Conservation (phyloP, 2,888 invertebrate species). For the Oscheius myriophilus region DNA sequence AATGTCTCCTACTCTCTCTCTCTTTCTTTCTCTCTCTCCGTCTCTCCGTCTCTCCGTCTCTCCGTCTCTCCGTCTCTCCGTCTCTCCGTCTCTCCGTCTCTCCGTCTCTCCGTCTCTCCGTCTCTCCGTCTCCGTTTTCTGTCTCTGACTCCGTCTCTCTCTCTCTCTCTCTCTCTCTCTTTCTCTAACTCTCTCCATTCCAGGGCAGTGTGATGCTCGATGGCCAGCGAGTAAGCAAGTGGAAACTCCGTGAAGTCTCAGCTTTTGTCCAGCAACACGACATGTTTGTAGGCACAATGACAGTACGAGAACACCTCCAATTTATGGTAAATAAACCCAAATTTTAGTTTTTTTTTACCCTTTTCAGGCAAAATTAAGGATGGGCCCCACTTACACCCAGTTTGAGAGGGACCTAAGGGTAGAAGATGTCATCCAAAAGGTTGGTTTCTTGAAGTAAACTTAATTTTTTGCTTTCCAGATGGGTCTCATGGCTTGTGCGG, state of each 20-base stretch:
- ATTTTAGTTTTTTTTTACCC: background rate
- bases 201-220: conserved; percentile 47
- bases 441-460: conserved; percentile 24
- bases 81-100: background rate
- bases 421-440: conserved; percentile 75
- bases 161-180: background rate
- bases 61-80: background rate
- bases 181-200: background rate
- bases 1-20: background rate
- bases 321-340: conserved; percentile 79
- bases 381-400: conserved; percentile 79
- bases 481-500: conserved; percentile 79
- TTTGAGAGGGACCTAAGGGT: conserved; percentile 79
- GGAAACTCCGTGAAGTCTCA: conserved; percentile 73
- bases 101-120: background rate
- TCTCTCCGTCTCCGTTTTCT: background rate
- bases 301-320: conserved; percentile 85
- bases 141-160: background rate
- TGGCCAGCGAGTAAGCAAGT: conserved; percentile 54
- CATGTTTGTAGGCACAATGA: conserved; percentile 84
- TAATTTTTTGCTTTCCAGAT: conserved; percentile 76
- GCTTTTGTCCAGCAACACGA: conserved; percentile 93
- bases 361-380: conserved; percentile 79
- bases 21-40: background rate
- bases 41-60: background rate